Evolutionary conservation across 2,113 vertebrate species (phyloP).

Genomic region (Psophia crepitans): DNA sequence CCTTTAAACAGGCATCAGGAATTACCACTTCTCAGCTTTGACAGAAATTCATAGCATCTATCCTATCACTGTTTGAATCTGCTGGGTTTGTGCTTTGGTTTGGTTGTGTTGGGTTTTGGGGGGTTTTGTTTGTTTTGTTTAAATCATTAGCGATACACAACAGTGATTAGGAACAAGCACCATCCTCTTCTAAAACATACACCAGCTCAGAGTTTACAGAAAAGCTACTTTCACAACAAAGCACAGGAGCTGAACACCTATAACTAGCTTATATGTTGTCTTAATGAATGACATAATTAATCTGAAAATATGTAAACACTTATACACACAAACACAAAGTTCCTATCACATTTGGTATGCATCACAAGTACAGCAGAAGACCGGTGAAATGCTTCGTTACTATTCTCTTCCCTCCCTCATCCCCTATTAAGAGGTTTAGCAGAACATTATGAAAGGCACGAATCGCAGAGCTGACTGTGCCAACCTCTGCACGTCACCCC

Average conservation of each 20-base stretch:
- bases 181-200: not conserved
- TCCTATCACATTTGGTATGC: fast-evolving
- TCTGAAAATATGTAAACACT: not conserved
- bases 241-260: not conserved
- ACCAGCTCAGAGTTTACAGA: not conserved
- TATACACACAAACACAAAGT: not conserved
- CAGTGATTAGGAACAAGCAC: not conserved
- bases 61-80: fast-evolving
- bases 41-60: not conserved
- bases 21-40: not conserved
- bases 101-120: no score
- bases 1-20: not conserved
- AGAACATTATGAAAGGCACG: not conserved
- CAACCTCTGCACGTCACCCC: not conserved
- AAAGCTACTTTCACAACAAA: not conserved
- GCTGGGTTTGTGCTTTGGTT: not conserved
- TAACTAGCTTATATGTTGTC: not conserved
- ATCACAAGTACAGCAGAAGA: fast-evolving
- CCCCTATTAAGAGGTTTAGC: not conserved
- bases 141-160: not conserved
- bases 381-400: not conserved
- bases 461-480: not conserved
- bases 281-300: not conserved
- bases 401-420: not conserved
- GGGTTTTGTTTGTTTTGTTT: not conserved